Evolutionary conservation across 2,888 invertebrate genomes (phyloP).

Genomic region (Tenodera sinensis): DNA sequence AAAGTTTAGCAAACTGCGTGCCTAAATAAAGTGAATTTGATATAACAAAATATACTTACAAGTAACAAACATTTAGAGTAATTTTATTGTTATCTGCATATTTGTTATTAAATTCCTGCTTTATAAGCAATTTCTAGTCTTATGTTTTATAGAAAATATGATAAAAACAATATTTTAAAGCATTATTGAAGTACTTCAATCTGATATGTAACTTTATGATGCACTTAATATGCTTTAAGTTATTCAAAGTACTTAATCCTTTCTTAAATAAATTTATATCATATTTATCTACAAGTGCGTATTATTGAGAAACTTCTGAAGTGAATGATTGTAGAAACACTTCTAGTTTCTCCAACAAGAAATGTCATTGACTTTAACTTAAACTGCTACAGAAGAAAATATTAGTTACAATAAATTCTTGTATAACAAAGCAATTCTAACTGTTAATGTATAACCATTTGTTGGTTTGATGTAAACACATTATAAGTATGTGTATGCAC

Average conservation of each 20-base stretch:
- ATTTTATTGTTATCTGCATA: not conserved
- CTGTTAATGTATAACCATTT: not conserved
- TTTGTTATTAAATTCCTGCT: not conserved
- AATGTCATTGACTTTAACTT: not conserved
- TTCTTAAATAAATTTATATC: not conserved
- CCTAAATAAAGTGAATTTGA: not conserved
- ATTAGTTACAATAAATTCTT: not conserved
- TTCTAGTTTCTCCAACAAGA: too few species aligned
- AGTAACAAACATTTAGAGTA: not conserved
- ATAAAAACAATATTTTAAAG: not conserved
- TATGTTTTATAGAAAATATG: not conserved
- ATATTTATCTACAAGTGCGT: not conserved
- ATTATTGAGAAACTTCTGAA: not conserved
- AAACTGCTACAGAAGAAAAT: not conserved
- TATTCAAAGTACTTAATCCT: not conserved
- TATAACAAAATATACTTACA: not conserved
- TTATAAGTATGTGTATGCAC: constrained; percentile 3
- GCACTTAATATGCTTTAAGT: not conserved
- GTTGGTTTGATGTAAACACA: not conserved
- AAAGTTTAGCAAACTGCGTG: not conserved
- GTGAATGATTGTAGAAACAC: too few species aligned
- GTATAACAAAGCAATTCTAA: not conserved
- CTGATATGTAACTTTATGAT: not conserved
- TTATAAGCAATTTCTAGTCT: not conserved
- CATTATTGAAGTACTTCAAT: not conserved